Evolutionary conservation across 2,113 vertebrate species (phyloP), one percentile per base, ranked within the genome.

Genomic region (Abramis brama): DNA sequence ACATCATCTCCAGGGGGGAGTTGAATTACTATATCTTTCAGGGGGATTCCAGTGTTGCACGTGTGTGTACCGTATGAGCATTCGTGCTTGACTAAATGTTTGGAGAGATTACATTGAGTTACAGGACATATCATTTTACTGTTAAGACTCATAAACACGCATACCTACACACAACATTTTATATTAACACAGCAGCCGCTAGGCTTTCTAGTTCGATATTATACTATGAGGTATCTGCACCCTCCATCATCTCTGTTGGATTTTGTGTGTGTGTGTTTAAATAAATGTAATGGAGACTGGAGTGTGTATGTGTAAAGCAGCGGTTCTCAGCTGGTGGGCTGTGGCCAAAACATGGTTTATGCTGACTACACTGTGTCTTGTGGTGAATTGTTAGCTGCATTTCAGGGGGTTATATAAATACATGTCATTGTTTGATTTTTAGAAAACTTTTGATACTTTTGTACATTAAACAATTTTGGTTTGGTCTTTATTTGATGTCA

Each of bases 1-100:
- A 70, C 78, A 82, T 89, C 88, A 64, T 57, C 81, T 73, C 45
- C 11, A 47, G 70, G 76, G 75, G 52, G 74, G 79, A 75, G 59
- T 85, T 79, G 76, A 89, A 87, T 89, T 83, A 87, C 83, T 43
- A 6, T 68, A 64, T 82, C 79, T 86, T 47, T 76, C 55, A 77
- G 86, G 88, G 88, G 66, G 86, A 86, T 89, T 89, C 88, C 88
- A 89, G 74, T 10, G 17, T 43, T 87, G 30, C 5, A 15, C 43
- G 36, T 80, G 60, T 85, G 55, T 87, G 82, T 59, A 52, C 2
- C 1, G 52, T 79, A 25, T 55, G 74, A 84, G 77, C 83, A 77
- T 85, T 60, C 83, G 82, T 60, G 39, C 70, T 68, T 85, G 79
- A 47, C 79, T 82, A 45, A 70, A 89, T 83, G 79, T 79, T 87